Evolutionary conservation across 2,888 invertebrate genomes (phyloP).

Genomic region (Noctua fimbriata): DNA sequence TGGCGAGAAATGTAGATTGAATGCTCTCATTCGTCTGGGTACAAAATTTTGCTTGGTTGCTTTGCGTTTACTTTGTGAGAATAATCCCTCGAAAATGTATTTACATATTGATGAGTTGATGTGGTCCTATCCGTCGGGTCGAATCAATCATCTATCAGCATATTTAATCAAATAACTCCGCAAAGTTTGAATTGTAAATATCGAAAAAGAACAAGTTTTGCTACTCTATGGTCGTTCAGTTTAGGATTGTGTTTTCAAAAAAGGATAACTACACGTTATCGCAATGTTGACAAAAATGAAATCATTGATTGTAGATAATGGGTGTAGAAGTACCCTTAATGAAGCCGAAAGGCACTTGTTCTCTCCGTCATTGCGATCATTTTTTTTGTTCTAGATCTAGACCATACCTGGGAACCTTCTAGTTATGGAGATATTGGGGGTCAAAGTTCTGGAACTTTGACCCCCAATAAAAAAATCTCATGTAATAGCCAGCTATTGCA

Average conservation of each 20-base stretch:
- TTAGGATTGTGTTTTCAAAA: neutral
- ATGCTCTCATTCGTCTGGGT: constrained; percentile 20
- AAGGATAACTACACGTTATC: neutral
- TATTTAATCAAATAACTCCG: constrained; percentile 57
- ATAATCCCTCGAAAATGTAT: constrained; percentile 57
- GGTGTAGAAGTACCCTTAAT: no score
- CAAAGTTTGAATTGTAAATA: constrained; percentile 58
- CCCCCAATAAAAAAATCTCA: no score
- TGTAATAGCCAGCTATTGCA: no score
- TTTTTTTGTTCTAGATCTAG: no score
- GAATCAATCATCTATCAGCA: constrained; percentile 55
- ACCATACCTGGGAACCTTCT: no score
- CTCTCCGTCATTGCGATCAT: no score
- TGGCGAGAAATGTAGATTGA: neutral
- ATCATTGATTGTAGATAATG: neutral
- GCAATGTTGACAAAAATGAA: neutral
- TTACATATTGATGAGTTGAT: constrained; percentile 63
- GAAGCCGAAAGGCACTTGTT: no score
- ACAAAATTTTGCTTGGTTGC: constrained; percentile 49
- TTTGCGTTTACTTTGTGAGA: constrained; percentile 46
- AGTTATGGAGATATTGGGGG: no score
- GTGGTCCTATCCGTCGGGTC: constrained; percentile 45
- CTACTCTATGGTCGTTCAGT: constrained; percentile 19
- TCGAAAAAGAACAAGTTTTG: constrained; percentile 45
- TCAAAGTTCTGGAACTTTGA: no score